Base-by-base conservation (phyloP, 2,888 invertebrate genomes). In the Boloria euphrosyne region DNA sequence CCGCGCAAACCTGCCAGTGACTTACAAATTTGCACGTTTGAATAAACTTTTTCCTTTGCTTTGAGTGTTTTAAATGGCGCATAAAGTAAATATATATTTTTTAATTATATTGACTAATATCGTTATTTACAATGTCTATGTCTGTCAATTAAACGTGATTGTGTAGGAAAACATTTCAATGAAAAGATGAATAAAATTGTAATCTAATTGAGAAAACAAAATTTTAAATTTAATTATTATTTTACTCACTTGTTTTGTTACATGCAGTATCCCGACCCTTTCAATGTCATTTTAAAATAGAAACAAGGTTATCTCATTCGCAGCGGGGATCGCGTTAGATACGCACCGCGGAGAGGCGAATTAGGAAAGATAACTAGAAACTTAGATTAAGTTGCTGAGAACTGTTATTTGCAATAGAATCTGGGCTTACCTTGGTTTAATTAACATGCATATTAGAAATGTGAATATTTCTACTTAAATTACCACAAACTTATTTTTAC, bases 1-100 rank as follows among this genome's bases (percentile, higher is more conserved):
- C 74, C 75, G 79, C 72, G 76, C 78, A 76, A 82, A 82, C 80
- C 85, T 85, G 87, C 84, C 82, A 84, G 86, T 88, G 87, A 90
- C 88, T 90, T 88, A 87, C 84, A 72, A 78, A 80, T 83, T 84
- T 84, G 77, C 80, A 84, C 80, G 81, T 73, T 76, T 77, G 78
- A 81, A 81, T 77, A 73, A 74, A 76, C 78, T 75, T 78, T 82
- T 81, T 82, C 79, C 78, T 78, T 77, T 74, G 75, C 78, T 70
- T 69, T 66, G 74, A 43, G n/a, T 49, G 59, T 59, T 59, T 59
- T 49, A 59, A 59, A 59, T 59, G 59, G 31, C 31, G 59, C 10
- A n/a, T n/a, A n/a, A n/a, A n/a, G n/a, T 50, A 49, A 18, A 49
- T 13, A n/a, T 38, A 14, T 2, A 49, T 13, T 38, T 49, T 49